Conservation (phyloP, 2,888 invertebrate genomes). For the Lamellibrachia satsuma region DNA sequence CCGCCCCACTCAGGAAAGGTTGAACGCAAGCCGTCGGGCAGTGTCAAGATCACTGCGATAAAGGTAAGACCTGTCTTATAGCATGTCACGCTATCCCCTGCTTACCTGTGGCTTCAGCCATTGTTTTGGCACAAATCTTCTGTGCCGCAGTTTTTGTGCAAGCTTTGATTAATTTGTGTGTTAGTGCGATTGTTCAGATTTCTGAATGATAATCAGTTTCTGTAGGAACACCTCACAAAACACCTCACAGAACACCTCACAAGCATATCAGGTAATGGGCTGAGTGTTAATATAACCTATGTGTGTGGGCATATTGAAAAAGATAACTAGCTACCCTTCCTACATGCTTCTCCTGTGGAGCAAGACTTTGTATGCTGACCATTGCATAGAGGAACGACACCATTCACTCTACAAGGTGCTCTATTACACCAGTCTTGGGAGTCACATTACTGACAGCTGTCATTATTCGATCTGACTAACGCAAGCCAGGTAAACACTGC, state of each 20-base stretch:
- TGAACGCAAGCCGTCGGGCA: neutral
- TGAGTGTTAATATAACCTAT: too few relatives aligned
- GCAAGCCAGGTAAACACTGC: too few relatives aligned
- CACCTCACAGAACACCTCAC: neutral
- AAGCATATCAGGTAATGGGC: neutral
- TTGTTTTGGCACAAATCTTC: neutral
- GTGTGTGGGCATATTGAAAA: too few relatives aligned
- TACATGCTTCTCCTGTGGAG: too few relatives aligned
- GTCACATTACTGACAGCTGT: too few relatives aligned
- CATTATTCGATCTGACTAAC: too few relatives aligned
- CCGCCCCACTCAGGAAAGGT: conserved; percentile 35
- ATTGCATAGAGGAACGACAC: too few relatives aligned
- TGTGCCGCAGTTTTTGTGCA: neutral
- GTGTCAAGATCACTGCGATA: neutral
- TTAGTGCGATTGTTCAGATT: neutral
- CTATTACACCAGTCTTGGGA: too few relatives aligned
- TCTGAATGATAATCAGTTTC: neutral
- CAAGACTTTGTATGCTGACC: too few relatives aligned
- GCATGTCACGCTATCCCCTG: neutral
- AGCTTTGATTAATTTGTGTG: neutral
- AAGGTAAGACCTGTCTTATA: neutral
- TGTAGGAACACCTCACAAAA: neutral
- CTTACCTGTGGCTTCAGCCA: neutral
- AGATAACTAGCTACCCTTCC: too few relatives aligned
- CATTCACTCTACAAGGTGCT: too few relatives aligned